These are phyloP conservation scores for Eulacestoma nigropectus DNA, from an alignment of 2,113 vertebrate genomes.

Conservation along the genomic window DNA sequence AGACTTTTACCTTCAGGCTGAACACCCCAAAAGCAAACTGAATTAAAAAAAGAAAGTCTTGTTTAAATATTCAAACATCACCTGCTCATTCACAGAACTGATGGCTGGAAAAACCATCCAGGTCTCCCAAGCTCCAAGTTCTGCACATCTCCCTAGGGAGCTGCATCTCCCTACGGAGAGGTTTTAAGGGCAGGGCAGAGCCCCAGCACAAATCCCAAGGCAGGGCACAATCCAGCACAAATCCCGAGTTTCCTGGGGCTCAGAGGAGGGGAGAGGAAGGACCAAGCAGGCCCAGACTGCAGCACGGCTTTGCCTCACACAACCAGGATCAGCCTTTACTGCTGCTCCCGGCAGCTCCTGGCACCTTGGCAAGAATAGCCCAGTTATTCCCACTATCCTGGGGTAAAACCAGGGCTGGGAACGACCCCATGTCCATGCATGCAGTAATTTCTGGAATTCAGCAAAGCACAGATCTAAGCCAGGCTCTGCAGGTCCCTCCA, in stretches of 20 bases:
- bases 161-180: accelerated
- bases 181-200: not conserved
- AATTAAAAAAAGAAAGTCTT: not conserved
- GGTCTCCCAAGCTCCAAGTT: not conserved
- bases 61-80: not conserved
- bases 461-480: not conserved
- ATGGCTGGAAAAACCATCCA: not conserved
- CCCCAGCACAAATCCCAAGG: not conserved
- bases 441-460: not conserved
- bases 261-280: not conserved
- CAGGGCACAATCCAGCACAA: no score
- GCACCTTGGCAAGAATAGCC: accelerated
- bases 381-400: accelerated
- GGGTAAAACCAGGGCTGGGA: not conserved
- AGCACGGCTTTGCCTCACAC: not conserved
- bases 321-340: not conserved
- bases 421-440: not conserved
- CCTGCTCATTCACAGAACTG: not conserved
- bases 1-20: not conserved
- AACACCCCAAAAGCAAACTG: not conserved
- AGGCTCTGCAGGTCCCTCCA: not conserved
- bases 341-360: accelerated
- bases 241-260: not conserved
- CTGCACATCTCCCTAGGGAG: no score
- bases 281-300: not conserved